Base-by-base conservation (phyloP, 2,797 vertebrate species). In the Lagothrix lagotricha region DNA sequence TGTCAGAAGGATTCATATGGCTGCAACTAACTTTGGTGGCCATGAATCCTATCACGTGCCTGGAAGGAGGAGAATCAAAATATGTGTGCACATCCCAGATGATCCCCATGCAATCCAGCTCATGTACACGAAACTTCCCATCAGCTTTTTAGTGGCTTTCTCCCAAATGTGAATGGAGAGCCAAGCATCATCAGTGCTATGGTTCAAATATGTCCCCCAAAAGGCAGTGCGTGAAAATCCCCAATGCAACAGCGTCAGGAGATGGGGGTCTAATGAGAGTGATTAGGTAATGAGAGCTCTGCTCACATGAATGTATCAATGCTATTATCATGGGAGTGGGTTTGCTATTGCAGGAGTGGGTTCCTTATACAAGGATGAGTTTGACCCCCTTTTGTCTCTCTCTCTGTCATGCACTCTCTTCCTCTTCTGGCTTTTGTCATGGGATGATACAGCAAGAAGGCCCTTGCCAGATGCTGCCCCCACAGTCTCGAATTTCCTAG, bases 381-480 rank as follows among this genome's bases (percentile, higher is more conserved):
- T 17, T 9, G n/a, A 2, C n/a, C 13, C 7, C 1, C 0, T 81
- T 54, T 54, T 33, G 4, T 39, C 52, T 82, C 28, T 81, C 26
- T 26, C 0, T 22, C 77, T 52, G 12, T 54, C n/a, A 2, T 7
- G 50, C 5, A 7, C 12, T n/a, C 8, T 26, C 28, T 15, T 46
- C 7, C 22, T 39, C 17, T 15, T 46, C 2, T 36, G 57, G 10
- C 39, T 83, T 33, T 46, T 2, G 7, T 7, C 33, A 64, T 26
- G 26, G n/a, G 57, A 77, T 46, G 67, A 77, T 2, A 1, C 20
- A 48, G 33, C 5, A 48, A 70, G 85, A 88, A 70, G 20, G 3
- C 41, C 17, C 14, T n/a, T 2, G 1, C 48, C 33, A 48, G 46
- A 75, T 57, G 4, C 1, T 0, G 0, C 44, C 26, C 12, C 8